These are phyloP conservation scores for Chymomyza fuscimana DNA, from an alignment of 2,888 invertebrate species.

Conservation along the genomic window DNA sequence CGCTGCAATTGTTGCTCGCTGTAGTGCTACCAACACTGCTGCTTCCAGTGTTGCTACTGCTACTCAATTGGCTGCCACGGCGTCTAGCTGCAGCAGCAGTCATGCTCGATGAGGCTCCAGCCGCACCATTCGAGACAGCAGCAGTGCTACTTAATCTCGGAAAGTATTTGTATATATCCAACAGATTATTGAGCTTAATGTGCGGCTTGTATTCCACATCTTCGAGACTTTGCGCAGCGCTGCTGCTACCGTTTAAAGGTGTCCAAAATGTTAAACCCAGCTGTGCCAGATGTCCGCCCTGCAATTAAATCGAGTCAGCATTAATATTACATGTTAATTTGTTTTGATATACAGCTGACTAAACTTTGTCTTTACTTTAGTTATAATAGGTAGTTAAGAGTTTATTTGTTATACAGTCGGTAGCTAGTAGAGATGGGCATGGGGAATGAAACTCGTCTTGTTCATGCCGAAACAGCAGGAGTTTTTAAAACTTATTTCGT, in stretches of 20 bases:
- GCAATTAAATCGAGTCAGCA: constrained; percentile 7
- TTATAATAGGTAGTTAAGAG: constrained; percentile 20
- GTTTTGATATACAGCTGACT: too few relatives aligned
- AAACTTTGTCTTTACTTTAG: not conserved
- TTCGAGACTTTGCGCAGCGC: constrained; percentile 57
- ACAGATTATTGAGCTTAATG: constrained; percentile 70
- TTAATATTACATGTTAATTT: not conserved
- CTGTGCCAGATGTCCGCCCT: constrained; percentile 89
- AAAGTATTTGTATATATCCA: constrained; percentile 76
- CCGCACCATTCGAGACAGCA: not conserved
- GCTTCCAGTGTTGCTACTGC: constrained; percentile 24
- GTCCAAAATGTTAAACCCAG: constrained; percentile 91
- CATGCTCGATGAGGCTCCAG: not conserved
- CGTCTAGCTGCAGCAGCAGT: constrained; percentile 27
- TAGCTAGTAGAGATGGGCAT: not conserved
- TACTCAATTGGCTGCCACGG: constrained; percentile 46
- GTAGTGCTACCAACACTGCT: constrained; percentile 8
- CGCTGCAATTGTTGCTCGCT: constrained; percentile 28
- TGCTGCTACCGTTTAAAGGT: constrained; percentile 80
- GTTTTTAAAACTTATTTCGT: too few relatives aligned
- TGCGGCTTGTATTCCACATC: constrained; percentile 74
- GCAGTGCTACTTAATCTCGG: constrained; percentile 54
- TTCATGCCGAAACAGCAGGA: too few relatives aligned
- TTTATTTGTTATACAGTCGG: not conserved
- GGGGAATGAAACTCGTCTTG: too few relatives aligned